These are phyloP conservation scores for Volucella zonaria DNA, from an alignment of 2,888 invertebrate genomes.

Conservation along the genomic window DNA sequence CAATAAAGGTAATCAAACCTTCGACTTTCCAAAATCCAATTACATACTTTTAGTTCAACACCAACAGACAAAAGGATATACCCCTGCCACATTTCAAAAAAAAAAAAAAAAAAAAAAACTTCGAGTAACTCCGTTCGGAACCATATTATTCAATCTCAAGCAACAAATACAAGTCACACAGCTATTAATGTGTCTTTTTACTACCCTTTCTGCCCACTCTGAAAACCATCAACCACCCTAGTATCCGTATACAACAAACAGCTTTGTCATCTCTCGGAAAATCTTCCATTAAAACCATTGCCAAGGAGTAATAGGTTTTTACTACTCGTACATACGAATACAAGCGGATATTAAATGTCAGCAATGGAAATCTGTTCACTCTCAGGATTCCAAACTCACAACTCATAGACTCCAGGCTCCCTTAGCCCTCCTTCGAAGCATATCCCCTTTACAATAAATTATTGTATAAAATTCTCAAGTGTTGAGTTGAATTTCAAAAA, in stretches of 20 bases:
- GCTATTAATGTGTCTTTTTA: slow-evolving; percentile 11
- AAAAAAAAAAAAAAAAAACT: neutral
- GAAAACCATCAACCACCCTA: too few relatives aligned
- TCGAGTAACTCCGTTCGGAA: neutral
- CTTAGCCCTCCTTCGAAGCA: neutral
- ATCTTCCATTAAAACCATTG: slow-evolving; percentile 57
- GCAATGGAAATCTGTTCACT: slow-evolving; percentile 45
- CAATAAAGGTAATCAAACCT: neutral
- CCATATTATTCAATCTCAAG: neutral
- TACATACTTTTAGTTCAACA: neutral
- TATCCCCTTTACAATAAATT: slow-evolving; percentile 50
- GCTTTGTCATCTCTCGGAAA: slow-evolving; percentile 39
- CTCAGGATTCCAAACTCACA: neutral
- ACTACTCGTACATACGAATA: slow-evolving; percentile 65
- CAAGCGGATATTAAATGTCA: slow-evolving; percentile 73
- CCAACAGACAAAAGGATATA: too few relatives aligned
- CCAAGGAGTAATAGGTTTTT: slow-evolving; percentile 68
- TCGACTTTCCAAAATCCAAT: slow-evolving; percentile 2
- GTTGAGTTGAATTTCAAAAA: slow-evolving; percentile 67
- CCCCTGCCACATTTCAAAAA: too few relatives aligned
- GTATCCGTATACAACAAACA: slow-evolving; percentile 4
- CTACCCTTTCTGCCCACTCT: neutral
- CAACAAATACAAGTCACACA: slow-evolving; percentile 39
- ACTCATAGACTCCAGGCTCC: too few relatives aligned
- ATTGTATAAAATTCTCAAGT: slow-evolving; percentile 55